Base-by-base conservation (phyloP, 2,113 vertebrate species). In the Dasyprocta punctata region DNA sequence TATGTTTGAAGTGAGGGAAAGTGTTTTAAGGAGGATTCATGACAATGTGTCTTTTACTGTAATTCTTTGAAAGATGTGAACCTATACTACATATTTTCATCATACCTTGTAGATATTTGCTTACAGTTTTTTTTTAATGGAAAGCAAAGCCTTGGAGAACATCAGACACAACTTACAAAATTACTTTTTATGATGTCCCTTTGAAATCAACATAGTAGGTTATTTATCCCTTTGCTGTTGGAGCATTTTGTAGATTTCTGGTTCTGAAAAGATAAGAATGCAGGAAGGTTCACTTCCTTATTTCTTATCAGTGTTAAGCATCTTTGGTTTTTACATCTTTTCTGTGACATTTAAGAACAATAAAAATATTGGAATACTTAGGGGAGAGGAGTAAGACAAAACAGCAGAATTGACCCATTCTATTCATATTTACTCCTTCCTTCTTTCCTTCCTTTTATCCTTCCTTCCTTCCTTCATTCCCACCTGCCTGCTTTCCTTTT, bases 291-390 rank as follows among this genome's bases (percentile, higher is more conserved):
- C 69, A 44, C 63, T 88, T 47, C 11, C 12, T 38, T 13, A 61
- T 78, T 73, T 78, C 1, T 47, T 58, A 17, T 67, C 12, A 69
- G 26, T 71, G 33, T 52, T 41, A 86, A 95, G 3, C 19, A 80
- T 52, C 22, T 19, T 52, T n/a, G 7, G 5, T 19, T 3, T 17
- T 65, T 16, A 7, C 1, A 26, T 1, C 44, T 8, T 75, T 2
- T 83, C 36, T 4, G 49, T 52, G 5, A 17, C 0, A 47, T 58
- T 58, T 44, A 16, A 67, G 20, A 81, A 49, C 36, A 83, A 73
- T 47, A 58, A 60, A 84, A 71, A 71, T 36, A 49, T 10, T 22
- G 38, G 56, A 36, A n/a, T 19, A 69, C 7, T 17, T 5, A n/a
- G 61, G 2, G 0, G 20, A 63, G 12, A 13, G 1, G 38, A 16